A percentile compares a stretch with the other conserved stretches of the same genome.
Evolutionary conservation across 2,113 vertebrate species (phyloP).

Genomic region (Fulica atra): DNA sequence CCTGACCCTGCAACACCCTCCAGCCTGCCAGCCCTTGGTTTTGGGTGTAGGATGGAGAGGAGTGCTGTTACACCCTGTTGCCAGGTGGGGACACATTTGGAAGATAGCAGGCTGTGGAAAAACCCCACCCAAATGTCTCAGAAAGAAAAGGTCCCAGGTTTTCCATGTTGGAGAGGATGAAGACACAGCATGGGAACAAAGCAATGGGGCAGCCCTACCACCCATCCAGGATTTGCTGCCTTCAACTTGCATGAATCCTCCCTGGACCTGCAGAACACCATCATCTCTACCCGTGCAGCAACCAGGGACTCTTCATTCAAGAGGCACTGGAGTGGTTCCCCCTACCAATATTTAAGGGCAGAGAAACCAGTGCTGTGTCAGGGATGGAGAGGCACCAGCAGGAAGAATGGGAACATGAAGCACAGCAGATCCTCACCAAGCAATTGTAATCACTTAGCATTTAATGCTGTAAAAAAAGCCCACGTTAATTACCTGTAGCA

Average conservation of each 20-base stretch:
- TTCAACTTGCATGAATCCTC: neutral
- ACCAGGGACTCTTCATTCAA: neutral
- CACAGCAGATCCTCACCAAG: neutral
- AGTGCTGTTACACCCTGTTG: neutral
- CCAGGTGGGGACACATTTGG: neutral
- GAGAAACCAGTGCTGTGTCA: neutral
- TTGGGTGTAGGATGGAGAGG: neutral
- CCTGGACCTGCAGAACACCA: neutral
- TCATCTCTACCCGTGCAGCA: neutral
- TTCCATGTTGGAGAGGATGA: neutral
- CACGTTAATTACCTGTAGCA: constrained; percentile 44
- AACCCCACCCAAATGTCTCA: neutral
- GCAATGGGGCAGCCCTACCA: neutral
- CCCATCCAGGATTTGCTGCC: neutral
- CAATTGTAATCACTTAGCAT: constrained; percentile 38
- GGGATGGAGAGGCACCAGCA: neutral
- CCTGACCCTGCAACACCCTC: neutral
- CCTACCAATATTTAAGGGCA: neutral
- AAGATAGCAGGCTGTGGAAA: neutral
- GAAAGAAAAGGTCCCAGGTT: neutral
- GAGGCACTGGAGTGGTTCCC: neutral
- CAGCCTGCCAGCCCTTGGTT: neutral
- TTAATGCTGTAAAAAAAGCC: neutral
- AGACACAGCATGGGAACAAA: neutral
- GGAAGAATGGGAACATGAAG: neutral